Percentiles rank a stretch among this genome's conserved stretches.
phyloP scores from a whole-genome alignment of 2,113 vertebrate genomes.

The Rousettus leschenaultii region DNA sequence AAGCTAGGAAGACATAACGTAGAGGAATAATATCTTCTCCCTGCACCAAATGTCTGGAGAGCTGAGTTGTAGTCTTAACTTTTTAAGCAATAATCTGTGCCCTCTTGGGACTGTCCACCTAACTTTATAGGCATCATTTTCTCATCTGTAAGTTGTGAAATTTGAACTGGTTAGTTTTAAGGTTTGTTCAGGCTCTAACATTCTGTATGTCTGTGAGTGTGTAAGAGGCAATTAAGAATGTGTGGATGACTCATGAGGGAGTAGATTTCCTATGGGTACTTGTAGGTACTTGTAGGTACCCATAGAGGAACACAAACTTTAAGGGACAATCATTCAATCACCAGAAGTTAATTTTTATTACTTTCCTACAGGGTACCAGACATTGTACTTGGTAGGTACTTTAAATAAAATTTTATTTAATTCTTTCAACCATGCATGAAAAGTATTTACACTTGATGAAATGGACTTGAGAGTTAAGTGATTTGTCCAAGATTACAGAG shows the following conservation, averaged over 20 bases:
- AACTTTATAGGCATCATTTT: background rate
- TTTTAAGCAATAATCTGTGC: background rate
- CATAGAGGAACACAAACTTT: background rate
- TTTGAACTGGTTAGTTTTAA: background rate
- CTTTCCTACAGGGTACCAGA: background rate
- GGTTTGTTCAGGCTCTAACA: background rate
- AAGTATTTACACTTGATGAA: background rate
- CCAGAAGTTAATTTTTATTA: background rate
- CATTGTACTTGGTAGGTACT: background rate
- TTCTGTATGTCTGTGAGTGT: background rate
- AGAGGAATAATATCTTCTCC: background rate
- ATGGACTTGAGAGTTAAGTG: background rate
- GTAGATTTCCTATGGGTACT: background rate
- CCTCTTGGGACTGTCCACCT: background rate
- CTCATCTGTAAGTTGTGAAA: background rate
- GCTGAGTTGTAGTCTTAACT: background rate
- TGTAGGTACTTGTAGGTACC: background rate
- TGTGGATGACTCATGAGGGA: background rate
- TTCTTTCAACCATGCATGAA: background rate
- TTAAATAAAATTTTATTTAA: background rate
- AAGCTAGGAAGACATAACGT: background rate
- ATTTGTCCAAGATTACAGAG: background rate
- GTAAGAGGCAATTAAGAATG: background rate
- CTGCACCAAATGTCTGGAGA: background rate
- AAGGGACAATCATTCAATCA: background rate